These are phyloP conservation scores for Scomber colias DNA, from an alignment of 2,113 vertebrate genomes.

Conservation along the genomic window DNA sequence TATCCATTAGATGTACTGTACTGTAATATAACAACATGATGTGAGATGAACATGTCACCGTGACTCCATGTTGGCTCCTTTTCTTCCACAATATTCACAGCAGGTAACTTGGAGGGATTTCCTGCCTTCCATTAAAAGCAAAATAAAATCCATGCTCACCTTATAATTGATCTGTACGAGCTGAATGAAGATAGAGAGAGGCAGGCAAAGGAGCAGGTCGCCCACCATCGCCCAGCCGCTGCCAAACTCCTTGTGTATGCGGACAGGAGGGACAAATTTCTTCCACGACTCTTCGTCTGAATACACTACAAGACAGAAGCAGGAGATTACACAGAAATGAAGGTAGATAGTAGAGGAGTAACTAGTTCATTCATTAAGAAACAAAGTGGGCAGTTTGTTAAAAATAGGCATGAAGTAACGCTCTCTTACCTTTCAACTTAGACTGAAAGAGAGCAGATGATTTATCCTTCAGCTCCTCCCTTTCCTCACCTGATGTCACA, in stretches of 20 bases:
- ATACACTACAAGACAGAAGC: constrained; percentile 81
- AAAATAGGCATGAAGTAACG: accelerated
- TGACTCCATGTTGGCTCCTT: too few species aligned
- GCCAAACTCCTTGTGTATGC: constrained; percentile 87
- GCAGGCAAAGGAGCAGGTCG: constrained; percentile 92
- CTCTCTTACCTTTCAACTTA: constrained; percentile 57
- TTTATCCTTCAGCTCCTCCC: constrained; percentile 28
- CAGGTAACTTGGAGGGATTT: neutral
- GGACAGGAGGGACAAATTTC: constrained; percentile 89
- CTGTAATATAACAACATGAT: too few species aligned
- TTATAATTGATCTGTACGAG: constrained; percentile 94
- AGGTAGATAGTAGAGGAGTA: neutral
- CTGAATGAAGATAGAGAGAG: constrained; percentile 94
- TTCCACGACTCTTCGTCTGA: constrained; percentile 89
- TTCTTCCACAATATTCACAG: neutral
- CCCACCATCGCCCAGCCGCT: constrained; percentile 92
- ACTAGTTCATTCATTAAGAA: neutral
- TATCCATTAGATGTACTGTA: too few species aligned
- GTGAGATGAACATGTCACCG: too few species aligned
- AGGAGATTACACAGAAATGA: neutral
- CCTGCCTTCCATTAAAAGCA: neutral
- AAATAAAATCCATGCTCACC: constrained; percentile 78
- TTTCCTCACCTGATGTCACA: constrained; percentile 42
- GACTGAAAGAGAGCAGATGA: neutral
- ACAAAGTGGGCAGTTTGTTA: too few species aligned